Conservation (phyloP, 2,888 invertebrate species). For the Notodonta ziczac region DNA sequence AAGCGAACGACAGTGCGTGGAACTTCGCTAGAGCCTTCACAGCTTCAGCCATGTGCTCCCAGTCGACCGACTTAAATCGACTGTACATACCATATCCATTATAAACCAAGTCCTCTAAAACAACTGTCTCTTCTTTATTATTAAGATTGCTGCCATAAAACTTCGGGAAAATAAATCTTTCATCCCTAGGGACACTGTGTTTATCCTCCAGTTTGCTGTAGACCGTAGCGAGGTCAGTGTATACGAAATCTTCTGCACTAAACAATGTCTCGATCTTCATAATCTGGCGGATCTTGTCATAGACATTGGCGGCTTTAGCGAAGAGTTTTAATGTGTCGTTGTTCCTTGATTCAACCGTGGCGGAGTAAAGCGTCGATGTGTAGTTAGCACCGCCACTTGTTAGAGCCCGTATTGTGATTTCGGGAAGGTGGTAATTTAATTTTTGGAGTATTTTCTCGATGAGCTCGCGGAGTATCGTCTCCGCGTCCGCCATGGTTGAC, state of each 20-base stretch:
- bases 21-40: conserved; percentile 55
- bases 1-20: conserved; percentile 66
- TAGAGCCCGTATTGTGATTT: conserved; percentile 38
- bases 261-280: conserved; percentile 40
- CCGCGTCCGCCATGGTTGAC: conserved; percentile 47
- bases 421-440: conserved; percentile 28
- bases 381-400: conserved; percentile 58
- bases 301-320: conserved; percentile 54
- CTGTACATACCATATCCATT: conserved; percentile 47
- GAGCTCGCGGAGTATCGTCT: conserved; percentile 39
- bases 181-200: conserved; percentile 35
- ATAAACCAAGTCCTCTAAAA: conserved; percentile 55
- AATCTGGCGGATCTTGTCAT: conserved; percentile 34
- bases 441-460: conserved; percentile 41
- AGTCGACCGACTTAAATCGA: conserved; percentile 49
- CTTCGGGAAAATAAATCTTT: conserved; percentile 46
- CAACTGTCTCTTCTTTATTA: conserved; percentile 48
- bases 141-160: conserved; percentile 45
- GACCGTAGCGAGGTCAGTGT: conserved; percentile 31
- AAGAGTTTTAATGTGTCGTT: conserved; percentile 45
- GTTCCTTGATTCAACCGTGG: conserved; percentile 32
- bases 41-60: conserved; percentile 51
- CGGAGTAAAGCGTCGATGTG: conserved; percentile 49
- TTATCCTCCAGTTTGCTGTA: conserved; percentile 45
- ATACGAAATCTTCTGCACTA: conserved; percentile 46